Evolutionary conservation across 2,797 vertebrate species (phyloP).

Genomic region (Xenopus petersii): DNA sequence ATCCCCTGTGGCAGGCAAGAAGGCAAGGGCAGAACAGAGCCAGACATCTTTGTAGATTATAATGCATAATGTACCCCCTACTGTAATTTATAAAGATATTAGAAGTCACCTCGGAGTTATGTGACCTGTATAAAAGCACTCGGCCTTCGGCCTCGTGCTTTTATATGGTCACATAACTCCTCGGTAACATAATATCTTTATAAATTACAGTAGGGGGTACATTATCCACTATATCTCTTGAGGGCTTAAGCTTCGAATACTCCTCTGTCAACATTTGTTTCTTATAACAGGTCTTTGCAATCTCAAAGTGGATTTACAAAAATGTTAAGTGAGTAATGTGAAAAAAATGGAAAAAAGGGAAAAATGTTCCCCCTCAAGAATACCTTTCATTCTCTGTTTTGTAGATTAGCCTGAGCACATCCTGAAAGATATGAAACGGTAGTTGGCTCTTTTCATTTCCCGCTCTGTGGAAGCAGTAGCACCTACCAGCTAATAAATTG

Average conservation of each 20-base stretch:
- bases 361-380: slow-evolving; percentile 32
- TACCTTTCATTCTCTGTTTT: slow-evolving; percentile 37
- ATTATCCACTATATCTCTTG: too few relatives aligned
- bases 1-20: too few relatives aligned
- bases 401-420: slow-evolving; percentile 42
- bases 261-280: slow-evolving; percentile 37
- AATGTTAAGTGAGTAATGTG: slow-evolving; percentile 32
- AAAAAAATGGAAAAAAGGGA: slow-evolving; percentile 15
- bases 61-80: too few relatives aligned
- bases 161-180: too few relatives aligned
- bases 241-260: background rate
- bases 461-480: slow-evolving; percentile 38
- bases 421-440: slow-evolving; percentile 50
- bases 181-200: too few relatives aligned
- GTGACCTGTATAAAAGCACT: too few relatives aligned
- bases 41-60: too few relatives aligned
- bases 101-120: too few relatives aligned
- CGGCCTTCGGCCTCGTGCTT: too few relatives aligned
- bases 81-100: too few relatives aligned
- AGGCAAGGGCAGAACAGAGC: too few relatives aligned
- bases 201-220: too few relatives aligned
- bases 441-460: slow-evolving; percentile 35
- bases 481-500: slow-evolving; percentile 39
- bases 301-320: slow-evolving; percentile 27
- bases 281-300: slow-evolving; percentile 24